Base-by-base conservation (phyloP, 2,113 vertebrate species). In the Apaloderma vittatum region DNA sequence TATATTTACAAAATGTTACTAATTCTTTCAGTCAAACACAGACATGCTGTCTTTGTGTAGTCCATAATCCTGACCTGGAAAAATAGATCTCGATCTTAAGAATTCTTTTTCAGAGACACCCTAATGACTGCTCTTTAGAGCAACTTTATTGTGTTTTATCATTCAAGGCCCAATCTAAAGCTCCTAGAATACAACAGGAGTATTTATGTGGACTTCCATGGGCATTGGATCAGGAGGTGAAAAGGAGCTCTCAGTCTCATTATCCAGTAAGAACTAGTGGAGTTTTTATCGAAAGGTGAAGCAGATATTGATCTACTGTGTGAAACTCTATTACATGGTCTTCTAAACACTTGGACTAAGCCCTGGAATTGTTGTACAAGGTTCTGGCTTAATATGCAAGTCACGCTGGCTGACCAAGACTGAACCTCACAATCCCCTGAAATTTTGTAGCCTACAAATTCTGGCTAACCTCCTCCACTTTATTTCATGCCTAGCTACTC, bases 221-320 rank as follows among this genome's bases (percentile, higher is more conserved):
- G 19, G 6, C 40, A 91, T 93, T 70, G 58, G 46, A 66, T 68
- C 29, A 95, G 77, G 15, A 75, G 19, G 27, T 54, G 19, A 65
- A 82, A 85, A 79, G 30, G 36, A 65, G 30, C 36, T 85, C 54
- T 40, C 51, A 18, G 29, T 62, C 49, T 86, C 29, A 77, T 88
- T 90, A 83, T 79, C 36, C 55, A 63, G 22, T 52, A 6, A 83
- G 34, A 91, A 59, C 46, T 82, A 74, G 32, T 34, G 30, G 24
- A 90, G 9, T 37, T 84, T 1, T 4, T 83, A 96, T 88, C 74
- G 55, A 90, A 94, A 90, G 63, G 34, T 0, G 2, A 92, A 77
- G 59, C 40, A 74, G 85, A 88, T 95, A 97, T 71, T 83, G 63
- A 94, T 90, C 63, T 95, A 24, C 46, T 88, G 6, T 51, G 40